Base-by-base conservation (phyloP, 2,113 vertebrate genomes). In the Machaerirhynchus nigripectus region DNA sequence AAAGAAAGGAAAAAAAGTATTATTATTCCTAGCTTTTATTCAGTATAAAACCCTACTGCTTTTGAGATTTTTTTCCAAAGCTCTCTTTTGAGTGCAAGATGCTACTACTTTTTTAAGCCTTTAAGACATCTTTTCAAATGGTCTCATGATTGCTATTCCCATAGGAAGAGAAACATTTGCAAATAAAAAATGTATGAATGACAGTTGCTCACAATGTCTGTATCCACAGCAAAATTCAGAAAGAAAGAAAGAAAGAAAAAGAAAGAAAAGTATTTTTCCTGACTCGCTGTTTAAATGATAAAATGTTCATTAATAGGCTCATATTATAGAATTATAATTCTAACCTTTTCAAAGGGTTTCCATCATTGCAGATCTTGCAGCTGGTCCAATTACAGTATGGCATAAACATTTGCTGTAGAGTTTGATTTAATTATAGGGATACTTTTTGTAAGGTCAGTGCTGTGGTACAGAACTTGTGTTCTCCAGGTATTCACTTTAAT, bases 261-360 rank as follows among this genome's bases (percentile, higher is more conserved):
- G 12, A 39, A 65, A 67, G 5, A 3, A 49, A 89, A 39, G 13
- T 63, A 30, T 82, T 91, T 94, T 92, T 85, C 35, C 13, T 49
- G 30, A 35, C 19, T 83, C 59, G 40, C 19, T 69, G 19, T 83
- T 94, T 69, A 84, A 93, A 87, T 88, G 56, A 70, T 80, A 86
- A 90, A 91, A 80, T 60, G 47, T n/a, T 71, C 78, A 67, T 94
- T 93, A 93, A 93, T 80, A 85, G 15, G 50, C 79, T 83, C 63
- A 50, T 93, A 82, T 79, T 69, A 69, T 30, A 93, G 65, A 89
- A 93, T 94, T 89, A 85, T 73, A 96, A 91, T 91, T 79, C 65
- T 91, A 92, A 92, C 87, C 76, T 96, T 91, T 96, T 91, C 88
- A 89, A 35, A 83, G 67, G 35, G 30, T 94, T 95, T 96, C 87